Percentiles rank a stretch among this genome's conserved stretches.
phyloP scores from a whole-genome alignment of 2,113 vertebrate genomes.

The Gambusia holbrooki region DNA sequence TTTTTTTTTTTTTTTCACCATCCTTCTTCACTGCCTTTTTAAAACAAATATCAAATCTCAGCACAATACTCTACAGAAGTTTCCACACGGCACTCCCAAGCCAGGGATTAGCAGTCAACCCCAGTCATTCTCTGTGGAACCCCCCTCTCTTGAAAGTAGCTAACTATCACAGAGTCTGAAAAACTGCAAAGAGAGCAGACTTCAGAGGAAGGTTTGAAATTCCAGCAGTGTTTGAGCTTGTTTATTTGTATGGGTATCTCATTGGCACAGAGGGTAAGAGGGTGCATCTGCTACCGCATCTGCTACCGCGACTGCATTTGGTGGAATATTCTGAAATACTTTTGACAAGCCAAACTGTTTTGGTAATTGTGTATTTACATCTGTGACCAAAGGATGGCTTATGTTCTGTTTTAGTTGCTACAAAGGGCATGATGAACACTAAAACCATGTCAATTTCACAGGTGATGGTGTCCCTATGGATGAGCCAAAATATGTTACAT shows the following conservation, averaged over 20 bases:
- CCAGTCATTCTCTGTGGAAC: conserved; percentile 3
- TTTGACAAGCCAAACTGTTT: conserved; percentile 3
- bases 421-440: background rate
- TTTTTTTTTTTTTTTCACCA: background rate
- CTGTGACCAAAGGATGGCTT: background rate
- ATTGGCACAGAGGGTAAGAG: background rate
- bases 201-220: background rate
- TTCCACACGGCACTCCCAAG: background rate
- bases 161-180: conserved; percentile 1
- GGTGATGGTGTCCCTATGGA: background rate
- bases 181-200: background rate
- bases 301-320: conserved; percentile 3
- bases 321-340: background rate
- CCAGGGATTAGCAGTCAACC: background rate
- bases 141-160: conserved; percentile 6
- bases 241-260: background rate
- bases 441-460: background rate
- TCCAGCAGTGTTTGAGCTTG: background rate
- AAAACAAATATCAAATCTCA: background rate
- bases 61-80: background rate
- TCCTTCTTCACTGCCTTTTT: background rate
- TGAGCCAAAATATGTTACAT: background rate
- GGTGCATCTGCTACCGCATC: background rate
- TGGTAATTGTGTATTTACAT: background rate
- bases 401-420: background rate